Evolutionary conservation across 2,113 vertebrate genomes (phyloP), one percentile per base, ranked within the genome.

Genomic region (Podarcis muralis): DNA sequence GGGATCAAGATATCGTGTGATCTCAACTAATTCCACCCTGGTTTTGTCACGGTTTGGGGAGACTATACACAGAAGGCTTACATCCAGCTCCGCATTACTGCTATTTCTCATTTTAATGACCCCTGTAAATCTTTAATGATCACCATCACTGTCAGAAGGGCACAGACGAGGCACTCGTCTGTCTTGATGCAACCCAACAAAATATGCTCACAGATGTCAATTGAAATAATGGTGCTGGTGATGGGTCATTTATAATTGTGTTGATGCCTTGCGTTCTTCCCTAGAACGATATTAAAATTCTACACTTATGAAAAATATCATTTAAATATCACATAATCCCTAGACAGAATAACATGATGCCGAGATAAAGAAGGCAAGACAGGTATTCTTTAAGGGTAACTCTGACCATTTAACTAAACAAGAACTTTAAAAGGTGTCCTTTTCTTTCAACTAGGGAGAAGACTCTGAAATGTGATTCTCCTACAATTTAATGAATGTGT

Each of bases 21-120:
- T 84, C 89, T 90, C 0, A 0, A 76, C 66, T 90, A 40, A n/a
- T 90, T 87, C 90, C 18, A 0, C 1, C 12, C 30, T 85, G 76
- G 9, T 62, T 71, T 86, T 85, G 80, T 87, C 85, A 90, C 84
- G 89, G 68, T 90, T 91, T 90, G 57, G 12, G 80, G 76, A 86
- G 57, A 85, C 88, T 95, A 37, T 89, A 65, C 89, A 13, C 89
- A 81, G 93, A 87, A 89, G 20, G 83, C 65, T 88, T 86, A 89
- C 86, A 92, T 9, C 88, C 90, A 85, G 89, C 89, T 93, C 93
- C 90, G 83, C 86, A 72, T 93, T 94, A 90, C 81, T 68, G 83
- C 69, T 87, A 77, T 91, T 95, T 95, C 95, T 95, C 94, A 97
- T 91, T 95, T 94, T 93, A 94, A 91, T 91, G 89, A 95, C 90